Base-by-base conservation (phyloP, 2,888 invertebrate species). In the Cerceris ruficornis region DNA sequence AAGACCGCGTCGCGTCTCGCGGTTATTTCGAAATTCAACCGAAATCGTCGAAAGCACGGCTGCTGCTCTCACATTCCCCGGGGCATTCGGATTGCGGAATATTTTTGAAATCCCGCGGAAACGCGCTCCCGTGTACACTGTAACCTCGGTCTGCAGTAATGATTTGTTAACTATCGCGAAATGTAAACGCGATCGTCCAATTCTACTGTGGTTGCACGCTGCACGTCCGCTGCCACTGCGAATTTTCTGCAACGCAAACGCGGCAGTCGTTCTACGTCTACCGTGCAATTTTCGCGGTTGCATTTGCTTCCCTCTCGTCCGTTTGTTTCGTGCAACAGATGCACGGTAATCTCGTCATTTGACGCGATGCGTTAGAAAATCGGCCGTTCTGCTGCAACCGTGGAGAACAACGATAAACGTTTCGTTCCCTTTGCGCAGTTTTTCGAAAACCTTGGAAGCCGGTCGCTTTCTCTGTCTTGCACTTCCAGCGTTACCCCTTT, bases 91-190 rank as follows among this genome's bases (percentile, higher is more conserved):
- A 28, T 11, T 11, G 46, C 6, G 46, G 46, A 46, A 46, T 46
- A 11, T 46, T 46, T 46, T 46, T 46, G 9, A 1, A 11, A 8
- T 11, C 7, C 11, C 52, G 7, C 52, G 1, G 14, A 52, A n/a
- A n/a, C 14, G n/a, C n/a, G n/a, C 52, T 13, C 14, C 15, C 13
- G 49, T 57, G 58, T 50, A 42, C 58, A 41, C 43, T n/a, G 14
- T 0, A 41, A 41, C 49, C 73, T 54, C 9, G n/a, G 59, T 14
- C 17, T 14, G 8, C 41, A 41, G 52, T 74, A 77, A 74, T 74
- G 74, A 74, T 77, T 74, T 74, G 77, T 77, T 69, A 77, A 77
- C 74, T 42, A 39, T 2, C 9, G 9, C 42, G 54, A 7, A 69
- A 65, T 57, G 60, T 49, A 73, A 73, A 76, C 61, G 46, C 46